Percentiles rank a stretch among this genome's conserved stretches.
Evolutionary conservation across 2,888 invertebrate species (phyloP).

Genomic region (Tetrapedia diversipes): DNA sequence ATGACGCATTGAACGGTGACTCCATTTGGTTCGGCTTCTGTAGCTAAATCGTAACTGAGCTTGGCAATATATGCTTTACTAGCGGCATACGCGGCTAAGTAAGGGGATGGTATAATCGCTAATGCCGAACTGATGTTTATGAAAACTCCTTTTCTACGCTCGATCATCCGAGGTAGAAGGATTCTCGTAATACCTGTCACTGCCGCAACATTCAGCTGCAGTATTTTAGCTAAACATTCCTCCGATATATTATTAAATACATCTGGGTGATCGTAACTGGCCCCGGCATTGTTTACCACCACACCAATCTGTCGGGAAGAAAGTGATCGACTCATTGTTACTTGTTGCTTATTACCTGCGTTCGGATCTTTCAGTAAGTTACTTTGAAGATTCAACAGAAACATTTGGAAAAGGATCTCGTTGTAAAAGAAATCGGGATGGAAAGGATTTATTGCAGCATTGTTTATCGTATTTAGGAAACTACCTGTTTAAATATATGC

Average conservation of each 20-base stretch:
- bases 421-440: too few relatives aligned
- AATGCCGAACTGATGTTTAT: slow-evolving; percentile 95
- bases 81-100: slow-evolving; percentile 93
- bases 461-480: too few relatives aligned
- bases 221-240: slow-evolving; percentile 77
- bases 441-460: too few relatives aligned
- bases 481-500: too few relatives aligned
- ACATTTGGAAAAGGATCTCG: too few relatives aligned
- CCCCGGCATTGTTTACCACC: slow-evolving; percentile 88
- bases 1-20: slow-evolving; percentile 91
- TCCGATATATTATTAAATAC: slow-evolving; percentile 80
- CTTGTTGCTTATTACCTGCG: neutral
- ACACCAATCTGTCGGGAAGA: slow-evolving; percentile 74
- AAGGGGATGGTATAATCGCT: slow-evolving; percentile 91
- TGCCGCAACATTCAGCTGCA: slow-evolving; percentile 84
- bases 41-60: slow-evolving; percentile 89
- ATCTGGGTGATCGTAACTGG: slow-evolving; percentile 87
- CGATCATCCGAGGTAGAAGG: slow-evolving; percentile 93
- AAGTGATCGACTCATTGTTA: neutral
- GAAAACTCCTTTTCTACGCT: slow-evolving; percentile 91
- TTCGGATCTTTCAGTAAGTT: too few relatives aligned
- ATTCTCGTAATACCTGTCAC: slow-evolving; percentile 85
- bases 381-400: neutral
- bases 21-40: slow-evolving; percentile 89
- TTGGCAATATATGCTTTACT: slow-evolving; percentile 95